phyloP scores from a whole-genome alignment of 2,888 invertebrate genomes.

The Cetonia aurata region DNA sequence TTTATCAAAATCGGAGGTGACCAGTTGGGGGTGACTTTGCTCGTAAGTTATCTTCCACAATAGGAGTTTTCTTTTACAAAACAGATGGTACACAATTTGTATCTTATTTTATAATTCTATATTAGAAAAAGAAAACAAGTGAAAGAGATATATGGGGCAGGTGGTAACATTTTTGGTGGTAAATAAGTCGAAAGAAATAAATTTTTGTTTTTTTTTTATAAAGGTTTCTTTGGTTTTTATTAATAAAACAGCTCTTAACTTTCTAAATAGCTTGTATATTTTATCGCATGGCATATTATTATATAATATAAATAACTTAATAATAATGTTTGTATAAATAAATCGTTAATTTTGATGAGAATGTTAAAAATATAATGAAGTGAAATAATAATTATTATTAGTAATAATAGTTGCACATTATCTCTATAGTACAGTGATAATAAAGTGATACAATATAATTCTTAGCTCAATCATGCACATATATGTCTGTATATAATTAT shows the following conservation, averaged over 20 bases:
- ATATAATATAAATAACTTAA: slow-evolving; percentile 31
- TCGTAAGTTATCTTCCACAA: too few relatives aligned
- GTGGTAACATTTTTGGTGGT: too few relatives aligned
- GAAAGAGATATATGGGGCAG: too few relatives aligned
- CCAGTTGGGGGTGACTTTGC: too few relatives aligned
- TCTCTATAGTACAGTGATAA: slow-evolving; percentile 28
- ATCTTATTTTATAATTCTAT: too few relatives aligned
- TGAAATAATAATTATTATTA: slow-evolving; percentile 25
- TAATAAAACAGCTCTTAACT: slow-evolving; percentile 1
- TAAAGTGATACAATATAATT: slow-evolving; percentile 30
- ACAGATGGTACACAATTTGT: too few relatives aligned
- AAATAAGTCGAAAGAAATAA: too few relatives aligned
- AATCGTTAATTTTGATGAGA: neutral
- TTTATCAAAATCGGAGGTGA: too few relatives aligned
- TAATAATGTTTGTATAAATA: slow-evolving; percentile 20
- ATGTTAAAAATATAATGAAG: slow-evolving; percentile 14
- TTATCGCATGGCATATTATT: slow-evolving; percentile 27
- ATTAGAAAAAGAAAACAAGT: too few relatives aligned
- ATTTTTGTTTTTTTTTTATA: too few relatives aligned
- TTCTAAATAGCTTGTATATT: slow-evolving; percentile 27
- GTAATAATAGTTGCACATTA: slow-evolving; percentile 32
- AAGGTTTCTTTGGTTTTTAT: too few relatives aligned
- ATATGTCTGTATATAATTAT: slow-evolving; percentile 5
- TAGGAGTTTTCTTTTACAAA: too few relatives aligned
- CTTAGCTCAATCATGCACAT: slow-evolving; percentile 34